These are phyloP conservation scores for Laothoe populi DNA, from an alignment of 2,888 invertebrate species.

Conservation along the genomic window DNA sequence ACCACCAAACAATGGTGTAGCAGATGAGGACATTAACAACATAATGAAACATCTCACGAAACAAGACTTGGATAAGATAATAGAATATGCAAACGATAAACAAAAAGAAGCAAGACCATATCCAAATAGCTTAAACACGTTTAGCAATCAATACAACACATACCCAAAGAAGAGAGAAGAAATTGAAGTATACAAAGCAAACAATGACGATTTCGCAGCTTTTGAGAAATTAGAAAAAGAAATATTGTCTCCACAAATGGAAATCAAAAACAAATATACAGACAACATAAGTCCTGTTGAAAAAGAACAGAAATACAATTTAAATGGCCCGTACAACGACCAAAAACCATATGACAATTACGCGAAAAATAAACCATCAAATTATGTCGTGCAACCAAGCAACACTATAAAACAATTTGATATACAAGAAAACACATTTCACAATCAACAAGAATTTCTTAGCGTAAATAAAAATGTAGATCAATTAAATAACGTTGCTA, in stretches of 20 bases:
- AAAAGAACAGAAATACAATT: constrained; percentile 34
- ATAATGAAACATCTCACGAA: constrained; percentile 70
- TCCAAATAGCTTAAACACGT: constrained; percentile 6
- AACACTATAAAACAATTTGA: constrained; percentile 37
- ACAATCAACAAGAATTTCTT: constrained; percentile 36
- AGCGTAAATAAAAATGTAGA: constrained; percentile 30
- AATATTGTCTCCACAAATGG: constrained; percentile 25
- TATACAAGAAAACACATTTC: constrained; percentile 43
- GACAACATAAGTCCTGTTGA: constrained; percentile 35
- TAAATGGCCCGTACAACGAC: constrained; percentile 25
- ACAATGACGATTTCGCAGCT: constrained; percentile 24
- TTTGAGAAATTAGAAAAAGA: constrained; percentile 23
- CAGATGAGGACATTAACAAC: constrained; percentile 69
- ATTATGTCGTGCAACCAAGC: constrained; percentile 28
- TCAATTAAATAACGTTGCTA: constrained; percentile 12
- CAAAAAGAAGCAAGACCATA: constrained; percentile 9
- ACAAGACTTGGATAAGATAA: constrained; percentile 70
- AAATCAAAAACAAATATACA: constrained; percentile 37
- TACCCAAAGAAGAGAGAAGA: constrained; percentile 25
- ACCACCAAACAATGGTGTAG: constrained; percentile 60
- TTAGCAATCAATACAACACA: constrained; percentile 29
- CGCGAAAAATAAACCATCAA: constrained; percentile 25
- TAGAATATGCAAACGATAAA: constrained; percentile 58
- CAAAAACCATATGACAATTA: constrained; percentile 28
- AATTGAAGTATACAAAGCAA: constrained; percentile 28